These are phyloP conservation scores for Lepidurus packardi DNA, from an alignment of 1,140 invertebrate genomes.

Conservation along the genomic window DNA sequence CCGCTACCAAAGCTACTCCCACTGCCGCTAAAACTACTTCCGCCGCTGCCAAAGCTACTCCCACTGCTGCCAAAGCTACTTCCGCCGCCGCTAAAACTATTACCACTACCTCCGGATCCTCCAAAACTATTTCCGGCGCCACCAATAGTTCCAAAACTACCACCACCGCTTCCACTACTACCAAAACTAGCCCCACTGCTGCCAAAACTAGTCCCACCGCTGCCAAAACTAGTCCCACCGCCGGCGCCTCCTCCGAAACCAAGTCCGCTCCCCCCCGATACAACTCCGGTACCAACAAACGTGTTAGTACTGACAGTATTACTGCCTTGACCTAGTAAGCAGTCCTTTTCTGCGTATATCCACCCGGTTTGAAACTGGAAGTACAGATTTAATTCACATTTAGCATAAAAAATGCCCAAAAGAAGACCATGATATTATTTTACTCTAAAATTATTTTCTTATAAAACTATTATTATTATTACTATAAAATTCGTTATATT, in stretches of 20 bases:
- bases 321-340: constrained; percentile 33
- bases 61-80: neutral
- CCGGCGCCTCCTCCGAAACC: neutral
- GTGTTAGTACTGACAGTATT: neutral
- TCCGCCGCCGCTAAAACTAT: neutral
- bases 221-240: neutral
- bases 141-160: neutral
- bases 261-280: no score
- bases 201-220: neutral
- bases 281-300: neutral
- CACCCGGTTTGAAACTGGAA: constrained; percentile 42
- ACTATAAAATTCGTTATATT: no score
- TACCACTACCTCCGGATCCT: neutral
- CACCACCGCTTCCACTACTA: neutral
- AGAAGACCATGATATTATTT: no score
- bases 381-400: constrained; percentile 25
- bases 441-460: no score
- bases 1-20: neutral
- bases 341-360: constrained; percentile 46
- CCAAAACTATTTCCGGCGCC: neutral
- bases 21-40: neutral
- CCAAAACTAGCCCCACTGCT: neutral
- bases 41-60: neutral
- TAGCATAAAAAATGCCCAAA: no score
- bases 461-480: no score